Evolutionary conservation across 2,888 invertebrate species (phyloP).

Genomic region (Eristalis intricaria): DNA sequence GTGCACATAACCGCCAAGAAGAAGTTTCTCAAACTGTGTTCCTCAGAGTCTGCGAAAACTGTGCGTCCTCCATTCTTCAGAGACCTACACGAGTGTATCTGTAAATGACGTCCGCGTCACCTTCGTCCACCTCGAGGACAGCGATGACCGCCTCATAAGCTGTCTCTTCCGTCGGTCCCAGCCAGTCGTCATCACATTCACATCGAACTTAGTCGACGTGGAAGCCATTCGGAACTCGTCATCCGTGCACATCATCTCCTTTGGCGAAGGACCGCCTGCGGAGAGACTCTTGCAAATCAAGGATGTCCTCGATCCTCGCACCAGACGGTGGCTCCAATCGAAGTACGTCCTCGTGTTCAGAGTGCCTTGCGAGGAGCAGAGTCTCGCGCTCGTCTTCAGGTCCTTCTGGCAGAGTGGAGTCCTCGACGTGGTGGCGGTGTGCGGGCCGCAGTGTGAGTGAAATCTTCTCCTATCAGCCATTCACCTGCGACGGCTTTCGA

Average conservation of each 20-base stretch:
- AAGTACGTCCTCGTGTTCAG: conserved; percentile 77
- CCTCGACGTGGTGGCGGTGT: conserved; percentile 75
- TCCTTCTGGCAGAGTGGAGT: conserved; percentile 75
- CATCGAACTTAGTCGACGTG: not conserved
- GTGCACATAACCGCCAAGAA: too few species aligned
- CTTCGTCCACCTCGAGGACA: conserved; percentile 33
- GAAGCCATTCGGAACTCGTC: not conserved
- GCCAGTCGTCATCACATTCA: conserved; percentile 16
- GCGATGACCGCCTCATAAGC: conserved; percentile 4
- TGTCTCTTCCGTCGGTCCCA: conserved; percentile 13
- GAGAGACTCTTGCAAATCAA: conserved; percentile 9
- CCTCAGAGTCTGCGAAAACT: too few species aligned
- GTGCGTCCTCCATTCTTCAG: too few species aligned
- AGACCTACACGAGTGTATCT: too few species aligned
- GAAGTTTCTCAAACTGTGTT: too few species aligned
- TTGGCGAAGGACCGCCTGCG: not conserved
- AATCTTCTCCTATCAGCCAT: conserved; percentile 77
- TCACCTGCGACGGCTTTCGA: conserved; percentile 73
- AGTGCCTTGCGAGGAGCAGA: conserved; percentile 52
- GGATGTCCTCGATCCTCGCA: not conserved
- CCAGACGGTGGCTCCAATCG: conserved; percentile 74
- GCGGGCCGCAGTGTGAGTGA: conserved; percentile 18
- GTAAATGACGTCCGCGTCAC: conserved; percentile 19
- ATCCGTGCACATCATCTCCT: conserved; percentile 38
- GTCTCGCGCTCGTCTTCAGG: conserved; percentile 72